These are phyloP conservation scores for Hoplias malabaricus DNA, from an alignment of 2,113 vertebrate genomes.

Conservation along the genomic window DNA sequence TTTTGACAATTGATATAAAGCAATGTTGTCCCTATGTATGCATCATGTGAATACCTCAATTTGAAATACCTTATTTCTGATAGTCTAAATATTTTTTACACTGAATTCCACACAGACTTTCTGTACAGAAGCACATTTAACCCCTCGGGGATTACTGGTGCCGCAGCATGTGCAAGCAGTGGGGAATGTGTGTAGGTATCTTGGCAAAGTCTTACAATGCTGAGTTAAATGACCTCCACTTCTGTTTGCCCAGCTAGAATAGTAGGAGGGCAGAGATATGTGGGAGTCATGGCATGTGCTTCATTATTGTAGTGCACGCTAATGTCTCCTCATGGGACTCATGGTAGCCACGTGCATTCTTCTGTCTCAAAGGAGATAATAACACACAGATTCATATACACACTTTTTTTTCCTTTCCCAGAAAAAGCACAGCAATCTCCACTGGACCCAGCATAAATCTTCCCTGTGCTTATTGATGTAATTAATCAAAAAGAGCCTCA, in stretches of 20 bases:
- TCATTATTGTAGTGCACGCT: not conserved
- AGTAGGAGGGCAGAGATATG: not conserved
- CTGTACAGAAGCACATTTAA: not conserved
- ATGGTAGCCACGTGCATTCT: not conserved
- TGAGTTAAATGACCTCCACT: not conserved
- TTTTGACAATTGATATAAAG: too few species aligned
- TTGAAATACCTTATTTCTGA: too few species aligned
- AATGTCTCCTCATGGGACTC: not conserved
- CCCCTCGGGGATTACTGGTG: not conserved
- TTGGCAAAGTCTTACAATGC: not conserved
- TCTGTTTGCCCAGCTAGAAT: not conserved
- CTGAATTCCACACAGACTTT: too few species aligned
- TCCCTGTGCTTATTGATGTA: slow-evolving; percentile 39
- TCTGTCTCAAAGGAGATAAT: not conserved
- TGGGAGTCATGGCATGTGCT: not conserved
- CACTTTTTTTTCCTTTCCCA: not conserved
- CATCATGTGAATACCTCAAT: too few species aligned
- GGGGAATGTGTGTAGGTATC: not conserved
- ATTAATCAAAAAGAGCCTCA: slow-evolving; percentile 47
- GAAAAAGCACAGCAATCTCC: slow-evolving; percentile 46
- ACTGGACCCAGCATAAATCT: slow-evolving; percentile 42
- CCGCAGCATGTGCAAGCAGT: not conserved
- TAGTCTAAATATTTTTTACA: too few species aligned
- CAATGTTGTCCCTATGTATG: too few species aligned
- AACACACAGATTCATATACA: slow-evolving; percentile 24